phyloP scores from a whole-genome alignment of 2,113 vertebrate species.

The Erythrocebus patas region DNA sequence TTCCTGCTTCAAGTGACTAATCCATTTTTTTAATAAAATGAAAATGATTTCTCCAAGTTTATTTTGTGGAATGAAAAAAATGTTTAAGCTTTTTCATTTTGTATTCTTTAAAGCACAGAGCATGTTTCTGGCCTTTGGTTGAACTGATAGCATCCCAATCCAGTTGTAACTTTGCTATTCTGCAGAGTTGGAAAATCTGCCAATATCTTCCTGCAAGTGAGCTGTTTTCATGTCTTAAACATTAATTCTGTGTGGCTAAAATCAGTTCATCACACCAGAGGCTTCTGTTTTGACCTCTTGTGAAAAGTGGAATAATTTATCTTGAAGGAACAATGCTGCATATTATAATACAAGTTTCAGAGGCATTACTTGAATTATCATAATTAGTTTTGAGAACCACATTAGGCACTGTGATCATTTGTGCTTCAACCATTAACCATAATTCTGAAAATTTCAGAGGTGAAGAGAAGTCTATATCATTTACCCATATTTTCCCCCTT shows the following conservation, averaged over 20 bases:
- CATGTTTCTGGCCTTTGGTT: background rate
- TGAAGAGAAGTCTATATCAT: background rate
- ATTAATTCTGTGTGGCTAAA: background rate
- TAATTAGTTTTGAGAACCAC: background rate
- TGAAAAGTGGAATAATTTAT: conserved; percentile 12
- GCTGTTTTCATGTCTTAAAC: background rate
- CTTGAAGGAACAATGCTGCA: background rate
- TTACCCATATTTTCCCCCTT: background rate
- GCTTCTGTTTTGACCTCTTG: background rate
- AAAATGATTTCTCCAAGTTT: background rate
- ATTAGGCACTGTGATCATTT: background rate
- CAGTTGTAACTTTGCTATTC: background rate
- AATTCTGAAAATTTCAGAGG: background rate
- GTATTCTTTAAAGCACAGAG: background rate
- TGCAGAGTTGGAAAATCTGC: background rate
- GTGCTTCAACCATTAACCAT: background rate
- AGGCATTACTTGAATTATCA: background rate
- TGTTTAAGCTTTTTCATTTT: background rate
- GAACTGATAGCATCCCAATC: background rate
- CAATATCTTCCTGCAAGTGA: background rate
- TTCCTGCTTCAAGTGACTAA: background rate
- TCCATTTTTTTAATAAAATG: background rate
- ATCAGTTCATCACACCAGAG: background rate
- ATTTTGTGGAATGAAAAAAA: background rate
- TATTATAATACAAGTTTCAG: background rate